Conservation (phyloP, 1,140 invertebrate species). For the Euglossa dilemma region DNA sequence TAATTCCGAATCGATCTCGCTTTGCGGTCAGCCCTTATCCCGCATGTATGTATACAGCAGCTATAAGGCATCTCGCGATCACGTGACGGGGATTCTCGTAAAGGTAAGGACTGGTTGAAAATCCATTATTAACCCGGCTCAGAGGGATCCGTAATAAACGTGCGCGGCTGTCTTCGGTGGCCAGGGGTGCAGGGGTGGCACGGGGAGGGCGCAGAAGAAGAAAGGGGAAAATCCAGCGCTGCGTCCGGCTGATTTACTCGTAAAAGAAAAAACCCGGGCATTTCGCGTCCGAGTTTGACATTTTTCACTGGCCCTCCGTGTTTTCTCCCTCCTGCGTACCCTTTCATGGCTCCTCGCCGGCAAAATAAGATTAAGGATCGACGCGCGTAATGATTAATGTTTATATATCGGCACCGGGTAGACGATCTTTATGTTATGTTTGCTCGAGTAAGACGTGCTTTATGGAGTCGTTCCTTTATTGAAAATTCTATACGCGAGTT, state of each 20-base stretch:
- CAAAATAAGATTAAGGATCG: no score
- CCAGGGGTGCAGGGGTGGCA: not conserved
- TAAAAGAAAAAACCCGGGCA: no score
- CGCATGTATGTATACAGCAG: conserved; percentile 78
- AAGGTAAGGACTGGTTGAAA: conserved; percentile 79
- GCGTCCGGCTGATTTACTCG: not conserved
- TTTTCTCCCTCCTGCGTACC: no score
- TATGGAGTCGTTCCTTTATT: not conserved
- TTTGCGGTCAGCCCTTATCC: conserved; percentile 67
- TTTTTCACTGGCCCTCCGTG: no score
- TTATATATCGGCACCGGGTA: no score
- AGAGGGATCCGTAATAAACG: conserved; percentile 71
- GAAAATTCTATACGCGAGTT: not conserved
- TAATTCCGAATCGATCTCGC: conserved; percentile 65
- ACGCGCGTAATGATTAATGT: no score
- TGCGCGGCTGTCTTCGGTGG: conserved; percentile 56
- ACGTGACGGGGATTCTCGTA: conserved; percentile 74
- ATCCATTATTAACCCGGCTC: conserved; percentile 78
- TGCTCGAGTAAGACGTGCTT: no score
- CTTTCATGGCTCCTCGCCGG: no score
- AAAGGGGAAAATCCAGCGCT: not conserved
- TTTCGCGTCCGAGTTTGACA: not conserved
- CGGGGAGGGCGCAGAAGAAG: not conserved
- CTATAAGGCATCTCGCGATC: conserved; percentile 67
- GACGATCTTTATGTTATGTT: no score